phyloP scores from a whole-genome alignment of 1,140 invertebrate species.

The Drosophila bifasciata region DNA sequence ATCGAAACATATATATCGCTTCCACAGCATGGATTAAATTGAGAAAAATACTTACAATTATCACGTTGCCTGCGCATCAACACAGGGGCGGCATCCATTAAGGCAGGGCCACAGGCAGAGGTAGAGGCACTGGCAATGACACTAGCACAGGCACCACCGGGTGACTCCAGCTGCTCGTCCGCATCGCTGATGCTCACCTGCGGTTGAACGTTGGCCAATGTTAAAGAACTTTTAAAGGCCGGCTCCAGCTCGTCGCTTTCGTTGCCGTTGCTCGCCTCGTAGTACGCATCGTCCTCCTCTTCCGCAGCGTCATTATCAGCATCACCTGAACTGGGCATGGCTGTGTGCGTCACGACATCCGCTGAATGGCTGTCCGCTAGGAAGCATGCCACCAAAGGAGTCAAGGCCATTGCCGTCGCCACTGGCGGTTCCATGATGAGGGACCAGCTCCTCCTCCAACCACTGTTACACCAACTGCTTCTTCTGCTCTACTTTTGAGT shows the following conservation, averaged over 20 bases:
- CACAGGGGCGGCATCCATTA: not conserved
- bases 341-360: conserved; percentile 27
- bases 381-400: conserved; percentile 29
- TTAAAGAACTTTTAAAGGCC: conserved; percentile 68
- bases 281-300: conserved; percentile 67
- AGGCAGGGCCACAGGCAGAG: not conserved
- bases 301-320: conserved; percentile 16
- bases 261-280: conserved; percentile 65
- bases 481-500: conserved; percentile 47
- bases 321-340: conserved; percentile 7
- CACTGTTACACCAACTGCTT: conserved; percentile 33
- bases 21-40: not conserved
- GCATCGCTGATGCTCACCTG: conserved; percentile 56
- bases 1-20: conserved; percentile 7
- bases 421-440: conserved; percentile 38
- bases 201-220: conserved; percentile 62
- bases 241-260: conserved; percentile 72
- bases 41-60: conserved; percentile 18
- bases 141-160: not conserved
- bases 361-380: conserved; percentile 21
- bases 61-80: conserved; percentile 4
- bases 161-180: conserved; percentile 14
- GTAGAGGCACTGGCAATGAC: conserved; percentile 15
- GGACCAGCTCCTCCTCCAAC: conserved; percentile 2
- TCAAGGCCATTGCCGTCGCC: conserved; percentile 26